Base-by-base conservation (phyloP, 2,113 vertebrate species). In the Sinocyclocheilus anophthalmus region DNA sequence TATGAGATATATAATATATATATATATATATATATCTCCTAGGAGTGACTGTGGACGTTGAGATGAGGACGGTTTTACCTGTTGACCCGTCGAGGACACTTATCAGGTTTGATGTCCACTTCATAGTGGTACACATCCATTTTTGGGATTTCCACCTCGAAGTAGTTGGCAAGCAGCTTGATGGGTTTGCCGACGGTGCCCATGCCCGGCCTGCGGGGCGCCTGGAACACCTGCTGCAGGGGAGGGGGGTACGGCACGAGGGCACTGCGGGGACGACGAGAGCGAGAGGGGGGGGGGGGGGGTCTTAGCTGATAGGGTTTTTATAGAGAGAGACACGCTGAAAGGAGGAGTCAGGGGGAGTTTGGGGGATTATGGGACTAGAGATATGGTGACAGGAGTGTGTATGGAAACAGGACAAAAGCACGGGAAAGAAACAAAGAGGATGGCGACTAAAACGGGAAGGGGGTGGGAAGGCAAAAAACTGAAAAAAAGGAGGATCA, bases 81-180 rank as follows among this genome's bases (percentile, higher is more conserved):
- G 96, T 99, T 99, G 95, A 99, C 98, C 93, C 98, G 96, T 57
- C 98, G 97, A 7, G 98, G 98, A 91, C 98, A 99, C 95, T 99
- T 99, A 92, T 99, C 98, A 0, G 98, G 98, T 92, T 99, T 99
- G 92, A 99, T 99, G 94, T 99, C 98, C 94, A 99, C 98, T 93
- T 99, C 98, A 86, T 99, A 99, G 91, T 99, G 98, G 91, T 95
- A 98, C 84, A 99, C 97, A 80, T 99, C 98, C 85, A 99, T 99
- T 94, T 99, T 99, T 91, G 98, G 98, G 94, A 99, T 99, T 94
- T 99, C 98, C 93, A 99, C 98, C 89, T 99, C 98, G 90, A 99
- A 99, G 93, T 99, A 99, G 94, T 99, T 99, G 93, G 98, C 98
- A 92, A 99, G 95, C 91, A 99, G 96, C 92, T 99, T 99, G 95